phyloP scores from a whole-genome alignment of 2,113 vertebrate species.

The Miniopterus natalensis region DNA sequence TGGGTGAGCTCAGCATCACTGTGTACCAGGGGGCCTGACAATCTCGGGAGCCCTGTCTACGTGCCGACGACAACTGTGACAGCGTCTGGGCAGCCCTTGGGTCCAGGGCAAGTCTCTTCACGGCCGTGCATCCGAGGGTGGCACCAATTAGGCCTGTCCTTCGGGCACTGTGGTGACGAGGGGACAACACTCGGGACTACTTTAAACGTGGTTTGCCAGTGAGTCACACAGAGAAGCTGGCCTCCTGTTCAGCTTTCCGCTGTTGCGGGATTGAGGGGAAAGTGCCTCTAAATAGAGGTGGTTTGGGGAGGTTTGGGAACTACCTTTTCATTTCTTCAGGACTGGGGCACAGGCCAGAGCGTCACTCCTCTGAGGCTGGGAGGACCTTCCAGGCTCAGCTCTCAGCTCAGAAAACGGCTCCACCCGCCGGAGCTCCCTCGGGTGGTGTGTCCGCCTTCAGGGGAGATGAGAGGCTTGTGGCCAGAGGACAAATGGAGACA shows the following conservation, averaged over 20 bases:
- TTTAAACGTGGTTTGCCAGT: background rate
- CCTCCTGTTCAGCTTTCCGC: background rate
- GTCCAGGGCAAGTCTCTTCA: background rate
- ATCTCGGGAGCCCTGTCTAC: accelerated
- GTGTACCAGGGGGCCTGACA: accelerated
- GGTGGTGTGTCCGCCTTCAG: accelerated
- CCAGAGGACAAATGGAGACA: accelerated
- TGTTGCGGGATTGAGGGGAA: background rate
- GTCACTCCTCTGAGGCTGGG: background rate
- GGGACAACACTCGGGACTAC: background rate
- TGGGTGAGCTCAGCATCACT: accelerated
- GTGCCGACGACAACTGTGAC: accelerated
- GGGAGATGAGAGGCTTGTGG: accelerated
- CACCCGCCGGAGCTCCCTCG: accelerated
- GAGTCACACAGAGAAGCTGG: background rate
- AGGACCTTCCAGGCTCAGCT: background rate
- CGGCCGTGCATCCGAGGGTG: background rate
- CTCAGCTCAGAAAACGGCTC: background rate
- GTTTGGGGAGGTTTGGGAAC: background rate
- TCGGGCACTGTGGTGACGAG: accelerated
- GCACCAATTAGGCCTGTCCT: accelerated
- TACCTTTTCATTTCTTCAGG: background rate
- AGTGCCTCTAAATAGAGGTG: background rate
- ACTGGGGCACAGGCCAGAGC: too few species aligned
- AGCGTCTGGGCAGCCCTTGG: accelerated